Percentiles rank a stretch among this genome's conserved stretches.
Evolutionary conservation across 2,888 invertebrate genomes (phyloP).

Genomic region (Himalopsyche kuldschensis): DNA sequence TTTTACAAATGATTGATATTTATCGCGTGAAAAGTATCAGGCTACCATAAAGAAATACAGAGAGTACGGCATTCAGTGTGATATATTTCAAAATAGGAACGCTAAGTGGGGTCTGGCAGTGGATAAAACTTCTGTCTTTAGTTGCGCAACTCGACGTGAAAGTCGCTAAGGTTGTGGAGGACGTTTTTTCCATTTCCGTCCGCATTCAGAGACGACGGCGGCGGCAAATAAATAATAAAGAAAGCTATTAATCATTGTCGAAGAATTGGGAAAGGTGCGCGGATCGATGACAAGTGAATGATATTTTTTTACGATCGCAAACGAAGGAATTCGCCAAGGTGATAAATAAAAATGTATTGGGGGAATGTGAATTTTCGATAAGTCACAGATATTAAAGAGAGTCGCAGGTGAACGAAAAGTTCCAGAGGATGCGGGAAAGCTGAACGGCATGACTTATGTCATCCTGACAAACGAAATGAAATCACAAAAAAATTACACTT

Average conservation of each 20-base stretch:
- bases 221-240: neutral
- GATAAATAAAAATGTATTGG: neutral
- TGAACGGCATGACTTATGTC: neutral
- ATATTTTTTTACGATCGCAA: neutral
- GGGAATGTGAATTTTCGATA: neutral
- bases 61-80: neutral
- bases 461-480: neutral
- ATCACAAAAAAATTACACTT: no score
- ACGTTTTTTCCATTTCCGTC: neutral
- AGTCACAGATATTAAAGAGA: neutral
- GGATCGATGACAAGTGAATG: neutral
- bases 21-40: neutral
- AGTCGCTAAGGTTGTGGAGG: neutral
- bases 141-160: neutral
- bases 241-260: neutral
- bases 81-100: neutral
- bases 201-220: neutral
- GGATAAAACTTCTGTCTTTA: neutral
- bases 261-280: neutral
- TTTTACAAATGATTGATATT: neutral
- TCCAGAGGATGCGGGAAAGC: no score
- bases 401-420: no score
- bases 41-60: neutral
- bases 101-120: neutral
- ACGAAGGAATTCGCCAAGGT: neutral